Base-by-base conservation (phyloP, 2,797 vertebrate genomes). In the Crax fasciolata region DNA sequence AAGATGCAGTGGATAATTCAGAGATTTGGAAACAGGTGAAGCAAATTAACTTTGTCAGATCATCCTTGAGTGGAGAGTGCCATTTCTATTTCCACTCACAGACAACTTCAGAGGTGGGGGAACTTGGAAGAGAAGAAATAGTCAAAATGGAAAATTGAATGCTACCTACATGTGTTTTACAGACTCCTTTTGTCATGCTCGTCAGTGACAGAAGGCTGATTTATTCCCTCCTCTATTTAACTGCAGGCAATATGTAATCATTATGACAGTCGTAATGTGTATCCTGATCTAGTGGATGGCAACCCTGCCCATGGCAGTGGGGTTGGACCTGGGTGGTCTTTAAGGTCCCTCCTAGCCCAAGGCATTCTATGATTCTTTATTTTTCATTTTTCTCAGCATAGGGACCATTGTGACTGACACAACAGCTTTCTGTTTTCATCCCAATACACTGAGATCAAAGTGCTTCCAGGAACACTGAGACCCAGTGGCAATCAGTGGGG, bases 201-300 rank as follows among this genome's bases (percentile, higher is more conserved):
- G 89, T 71, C 80, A 73, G 44, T 73, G 77, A 73, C 39, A 91
- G 74, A 90, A 94, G 74, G 72, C 41, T 74, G 88, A 91, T 90
- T 86, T 94, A 91, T 95, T 95, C 74, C 43, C 10, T 90, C 11
- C 19, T 58, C 63, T 93, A 54, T 96, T 91, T 70, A 79, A 96
- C 79, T 92, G 58, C 44, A 71, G 81, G 84, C 74, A 68, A 65
- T 35, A 35, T 71, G 81, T 74, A 93, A 84, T 82, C 72, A 92
- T 83, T 81, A 57, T 48, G 0, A 0, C 46, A 74, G 79, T 77
- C 84, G 78, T 81, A 79, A 89, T 75, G 30, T 89, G 88, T 19
- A 57, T 19, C 55, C n/a, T 57, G n/a, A 32, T 57, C 41, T 43
- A 43, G 41, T 43, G 41, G 41, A 15, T 43, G 35, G 30, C n/a